Evolutionary conservation across 2,888 invertebrate genomes (phyloP), one percentile per base, ranked within the genome.

Genomic region (Drosophila merina): DNA sequence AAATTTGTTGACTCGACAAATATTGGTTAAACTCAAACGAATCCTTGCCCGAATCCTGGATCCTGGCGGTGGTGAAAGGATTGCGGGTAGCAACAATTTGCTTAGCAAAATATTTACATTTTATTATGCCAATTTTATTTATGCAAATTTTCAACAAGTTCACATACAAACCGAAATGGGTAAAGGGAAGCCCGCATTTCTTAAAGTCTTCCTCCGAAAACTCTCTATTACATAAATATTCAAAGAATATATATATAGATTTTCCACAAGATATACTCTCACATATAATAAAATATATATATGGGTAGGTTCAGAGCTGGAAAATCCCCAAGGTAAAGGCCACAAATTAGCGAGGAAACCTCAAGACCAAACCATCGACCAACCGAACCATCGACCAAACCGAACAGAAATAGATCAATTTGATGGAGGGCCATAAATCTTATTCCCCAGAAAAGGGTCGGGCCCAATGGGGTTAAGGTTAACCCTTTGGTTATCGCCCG

Each of bases 41-140:
- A 14, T 49, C 14, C 50, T 5, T 12, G 12, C 5, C 9, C 6
- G 44, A 48, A 62, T 36, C 62, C 54, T 31, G 50, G 3, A 62
- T 36, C 62, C 54, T 31, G 50, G 3, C n/a, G 31, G 33, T 10
- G 28, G 12, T 10, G 10, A 20, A 44, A 12, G 33, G 38, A 33
- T 7, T 33, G 50, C 44, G 50, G 33, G 44, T 50, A 50, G 72
- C 71, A 80, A 82, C 83, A 79, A 86, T 80, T 80, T 83, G 79
- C 86, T 83, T 73, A 72, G 81, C 78, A 84, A 81, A 86, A 81
- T 81, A 84, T 80, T 80, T 80, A 83, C 79, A 86, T 80, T 80
- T 80, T 80, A 84, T 86, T 81, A 81, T 86, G 72, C 78, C 87
- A 81, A 80, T 81, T 81, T 81, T 86, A 81, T 86, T 83, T 86